Evolutionary conservation across 2,797 vertebrate species (phyloP).

Genomic region (Artibeus jamaicensis): DNA sequence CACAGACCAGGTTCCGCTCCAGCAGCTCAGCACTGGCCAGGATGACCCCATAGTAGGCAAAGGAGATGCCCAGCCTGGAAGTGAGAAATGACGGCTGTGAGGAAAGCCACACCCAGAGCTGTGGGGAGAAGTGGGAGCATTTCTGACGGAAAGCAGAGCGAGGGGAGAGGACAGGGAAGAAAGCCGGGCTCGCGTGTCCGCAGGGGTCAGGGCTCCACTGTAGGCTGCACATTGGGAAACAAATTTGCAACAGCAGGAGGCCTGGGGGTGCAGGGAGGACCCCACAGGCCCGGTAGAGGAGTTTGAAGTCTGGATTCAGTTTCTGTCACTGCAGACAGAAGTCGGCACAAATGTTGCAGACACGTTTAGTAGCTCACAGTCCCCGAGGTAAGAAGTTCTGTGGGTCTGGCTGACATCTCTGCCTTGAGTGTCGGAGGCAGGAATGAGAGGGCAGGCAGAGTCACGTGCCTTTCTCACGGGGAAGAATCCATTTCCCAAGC

Average conservation of each 20-base stretch:
- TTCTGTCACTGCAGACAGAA: background rate
- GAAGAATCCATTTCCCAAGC: background rate
- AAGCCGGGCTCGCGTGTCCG: background rate
- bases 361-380: background rate
- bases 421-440: background rate
- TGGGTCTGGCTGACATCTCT: background rate
- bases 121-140: fast-evolving
- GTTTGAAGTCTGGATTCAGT: background rate
- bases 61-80: slow-evolving; percentile 94
- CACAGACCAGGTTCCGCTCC: slow-evolving; percentile 90
- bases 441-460: no score
- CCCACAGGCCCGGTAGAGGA: background rate
- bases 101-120: background rate
- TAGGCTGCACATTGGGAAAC: background rate
- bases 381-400: background rate
- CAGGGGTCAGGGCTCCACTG: background rate
- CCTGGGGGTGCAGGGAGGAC: background rate
- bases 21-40: slow-evolving; percentile 92
- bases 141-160: background rate
- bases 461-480: background rate
- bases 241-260: background rate
- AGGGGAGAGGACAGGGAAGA: background rate
- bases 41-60: slow-evolving; percentile 93
- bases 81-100: background rate
- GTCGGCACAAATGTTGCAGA: background rate